Base-by-base conservation (phyloP, 2,797 vertebrate species). In the Sternarchorhynchus goeldii region DNA sequence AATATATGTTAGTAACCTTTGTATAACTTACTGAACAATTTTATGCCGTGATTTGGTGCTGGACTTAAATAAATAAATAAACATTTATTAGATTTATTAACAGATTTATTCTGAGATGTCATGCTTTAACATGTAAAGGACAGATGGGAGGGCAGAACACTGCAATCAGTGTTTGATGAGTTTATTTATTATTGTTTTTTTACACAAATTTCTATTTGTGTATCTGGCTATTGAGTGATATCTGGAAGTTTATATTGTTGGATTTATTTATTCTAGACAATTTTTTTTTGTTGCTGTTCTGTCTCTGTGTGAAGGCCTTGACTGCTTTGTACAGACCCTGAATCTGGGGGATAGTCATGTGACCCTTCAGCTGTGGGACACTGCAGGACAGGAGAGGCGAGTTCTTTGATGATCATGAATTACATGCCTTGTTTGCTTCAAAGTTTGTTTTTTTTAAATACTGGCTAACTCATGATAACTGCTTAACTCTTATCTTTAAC, bases 321-420 rank as follows among this genome's bases (percentile, higher is more conserved):
- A 98, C 90, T 98, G 95, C 91, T 95, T 88, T 0, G 95, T 99
- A 84, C 95, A 95, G 88, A 97, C 93, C 0, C 80, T 98, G 63
- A 90, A 83, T 0, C 89, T 98, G 84, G 96, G 95, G 60, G 91
- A 90, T 31, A 92, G 91, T n/a, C 92, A 87, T 80, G 89, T 98
- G 57, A 95, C 93, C 0, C 90, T 99, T 85, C 96, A 99, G 85
- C 92, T 99, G 29, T 99, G 97, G 96, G 96, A 98, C 90, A 98
- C 96, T 0, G 96, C 96, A 1, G 97, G 96, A 10, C 96, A 98
- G 86, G 97, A 99, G 87, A 93, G 95, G 96, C 96, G 79, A 86
- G 80, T 0, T 5, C 10, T 69, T 63, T 65, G 1, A 31, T 21
- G 31, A 58, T 16, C 14, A 25, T 17, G 29, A 20, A 32, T 21